These are phyloP conservation scores for Sciaenops ocellatus DNA, from an alignment of 2,797 vertebrate species.

Conservation along the genomic window DNA sequence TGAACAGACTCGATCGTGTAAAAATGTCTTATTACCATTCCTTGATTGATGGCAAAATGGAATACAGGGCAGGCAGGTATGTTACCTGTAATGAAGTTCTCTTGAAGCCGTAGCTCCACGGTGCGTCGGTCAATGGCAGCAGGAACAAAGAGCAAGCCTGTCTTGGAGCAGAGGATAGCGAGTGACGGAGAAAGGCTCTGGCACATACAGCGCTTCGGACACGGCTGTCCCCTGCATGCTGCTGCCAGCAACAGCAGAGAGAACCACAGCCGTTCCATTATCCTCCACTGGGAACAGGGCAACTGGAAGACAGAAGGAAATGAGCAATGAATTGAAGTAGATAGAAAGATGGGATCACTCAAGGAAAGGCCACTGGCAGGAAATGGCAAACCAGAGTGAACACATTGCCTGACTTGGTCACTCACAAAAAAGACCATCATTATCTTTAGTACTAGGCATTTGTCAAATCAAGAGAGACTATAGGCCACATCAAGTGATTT, in stretches of 20 bases:
- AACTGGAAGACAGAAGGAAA: constrained; percentile 74
- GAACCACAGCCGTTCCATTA: constrained; percentile 89
- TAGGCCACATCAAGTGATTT: background rate
- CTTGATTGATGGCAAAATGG: background rate
- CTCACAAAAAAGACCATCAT: background rate
- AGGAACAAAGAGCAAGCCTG: constrained; percentile 92
- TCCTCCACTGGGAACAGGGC: constrained; percentile 76
- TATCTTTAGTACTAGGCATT: no score
- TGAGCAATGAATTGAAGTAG: constrained; percentile 31
- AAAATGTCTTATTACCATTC: background rate
- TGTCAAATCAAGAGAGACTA: no score
- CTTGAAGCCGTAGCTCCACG: constrained; percentile 90
- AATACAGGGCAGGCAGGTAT: background rate
- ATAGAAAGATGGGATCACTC: constrained; percentile 12
- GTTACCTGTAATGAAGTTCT: constrained; percentile 91
- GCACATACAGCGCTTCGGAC: constrained; percentile 93
- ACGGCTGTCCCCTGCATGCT: constrained; percentile 87
- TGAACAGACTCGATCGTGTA: background rate
- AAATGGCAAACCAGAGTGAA: constrained; percentile 13
- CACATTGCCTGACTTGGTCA: constrained; percentile 8
- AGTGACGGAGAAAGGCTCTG: constrained; percentile 92
- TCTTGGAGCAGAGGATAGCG: constrained; percentile 92
- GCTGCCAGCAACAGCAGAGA: constrained; percentile 87
- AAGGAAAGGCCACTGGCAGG: constrained; percentile 6
- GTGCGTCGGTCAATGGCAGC: constrained; percentile 90